phyloP scores from a whole-genome alignment of 1,140 invertebrate genomes.

The Amphibalanus amphitrite region DNA sequence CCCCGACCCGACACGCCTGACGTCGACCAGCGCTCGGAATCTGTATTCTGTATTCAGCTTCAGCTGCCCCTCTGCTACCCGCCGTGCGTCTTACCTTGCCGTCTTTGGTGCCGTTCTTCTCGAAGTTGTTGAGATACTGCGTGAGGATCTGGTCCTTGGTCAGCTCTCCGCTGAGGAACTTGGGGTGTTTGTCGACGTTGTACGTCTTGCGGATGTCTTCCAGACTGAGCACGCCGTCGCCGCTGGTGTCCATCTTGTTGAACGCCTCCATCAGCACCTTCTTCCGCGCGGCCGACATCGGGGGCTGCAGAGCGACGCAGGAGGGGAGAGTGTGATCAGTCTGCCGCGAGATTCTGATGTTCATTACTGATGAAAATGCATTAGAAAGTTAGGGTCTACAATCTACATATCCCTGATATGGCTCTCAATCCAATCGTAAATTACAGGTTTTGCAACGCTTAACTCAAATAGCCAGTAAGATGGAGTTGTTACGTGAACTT shows the following conservation, averaged over 20 bases:
- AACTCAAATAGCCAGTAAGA: no score
- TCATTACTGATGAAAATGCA: no score
- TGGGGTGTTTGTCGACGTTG: slow-evolving; percentile 34
- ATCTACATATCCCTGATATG: no score
- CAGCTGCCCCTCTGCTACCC: background rate
- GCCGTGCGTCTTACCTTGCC: slow-evolving; percentile 61
- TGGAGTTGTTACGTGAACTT: no score
- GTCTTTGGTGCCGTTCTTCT: slow-evolving; percentile 52
- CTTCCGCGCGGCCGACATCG: slow-evolving; percentile 54
- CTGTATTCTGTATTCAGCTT: background rate
- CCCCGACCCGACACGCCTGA: no score
- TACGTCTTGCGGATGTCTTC: slow-evolving; percentile 70
- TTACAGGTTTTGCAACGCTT: no score
- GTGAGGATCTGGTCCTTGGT: slow-evolving; percentile 68
- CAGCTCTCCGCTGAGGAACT: slow-evolving; percentile 53
- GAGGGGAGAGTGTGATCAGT: background rate
- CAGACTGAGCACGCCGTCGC: slow-evolving; percentile 65
- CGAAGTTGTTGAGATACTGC: slow-evolving; percentile 75
- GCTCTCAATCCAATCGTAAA: no score
- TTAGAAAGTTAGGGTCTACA: no score
- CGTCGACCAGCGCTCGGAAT: background rate
- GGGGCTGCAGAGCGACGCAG: slow-evolving; percentile 45
- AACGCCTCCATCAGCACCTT: slow-evolving; percentile 68
- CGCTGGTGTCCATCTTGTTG: slow-evolving; percentile 69
- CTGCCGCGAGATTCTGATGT: no score